Percentiles rank a stretch among this genome's conserved stretches.
phyloP scores from a whole-genome alignment of 2,113 vertebrate genomes.

The Ptilonorhynchus violaceus region DNA sequence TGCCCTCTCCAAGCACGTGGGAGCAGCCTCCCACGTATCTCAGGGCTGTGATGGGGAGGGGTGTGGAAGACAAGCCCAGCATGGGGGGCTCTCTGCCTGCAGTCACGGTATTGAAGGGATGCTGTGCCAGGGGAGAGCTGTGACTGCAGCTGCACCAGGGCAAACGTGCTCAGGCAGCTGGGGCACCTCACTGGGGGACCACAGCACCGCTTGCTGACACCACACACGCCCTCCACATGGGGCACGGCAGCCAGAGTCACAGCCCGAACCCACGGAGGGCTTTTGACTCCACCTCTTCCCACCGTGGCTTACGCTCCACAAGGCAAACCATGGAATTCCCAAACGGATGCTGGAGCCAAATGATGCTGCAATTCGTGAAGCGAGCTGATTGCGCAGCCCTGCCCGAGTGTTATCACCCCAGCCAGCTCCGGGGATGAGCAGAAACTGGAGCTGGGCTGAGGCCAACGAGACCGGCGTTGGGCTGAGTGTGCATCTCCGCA shows the following conservation, averaged over 20 bases:
- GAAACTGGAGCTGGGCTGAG: background rate
- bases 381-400: background rate
- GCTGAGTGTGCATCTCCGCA: background rate
- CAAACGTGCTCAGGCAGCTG: background rate
- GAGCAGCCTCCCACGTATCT: background rate
- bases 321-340: background rate
- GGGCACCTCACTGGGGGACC: background rate
- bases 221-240: background rate
- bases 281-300: background rate
- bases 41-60: background rate
- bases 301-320: background rate
- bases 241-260: background rate
- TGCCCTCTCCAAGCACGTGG: background rate
- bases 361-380: background rate
- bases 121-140: background rate
- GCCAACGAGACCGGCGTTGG: background rate
- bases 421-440: background rate
- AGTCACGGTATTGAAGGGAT: fast-evolving
- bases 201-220: background rate
- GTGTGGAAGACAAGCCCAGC: background rate
- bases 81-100: background rate
- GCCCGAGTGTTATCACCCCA: background rate
- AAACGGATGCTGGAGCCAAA: background rate
- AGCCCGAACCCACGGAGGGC: background rate
- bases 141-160: background rate